A percentile compares a stretch with the other conserved stretches of the same genome.
phyloP scores from a whole-genome alignment of 2,888 invertebrate species.

The Lumbricus terrestris region DNA sequence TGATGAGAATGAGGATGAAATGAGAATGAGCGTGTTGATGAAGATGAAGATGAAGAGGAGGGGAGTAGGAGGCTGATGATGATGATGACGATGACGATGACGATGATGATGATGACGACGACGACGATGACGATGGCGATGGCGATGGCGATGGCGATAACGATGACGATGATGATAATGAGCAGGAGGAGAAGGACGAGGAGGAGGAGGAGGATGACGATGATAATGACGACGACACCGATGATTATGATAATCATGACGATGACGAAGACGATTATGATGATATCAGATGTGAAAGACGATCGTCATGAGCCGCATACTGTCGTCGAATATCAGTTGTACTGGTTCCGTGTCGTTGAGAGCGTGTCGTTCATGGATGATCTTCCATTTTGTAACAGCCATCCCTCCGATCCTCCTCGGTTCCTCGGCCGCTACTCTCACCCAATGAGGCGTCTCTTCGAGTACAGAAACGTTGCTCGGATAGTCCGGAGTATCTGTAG shows the following conservation, averaged over 20 bases:
- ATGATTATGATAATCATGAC: neutral
- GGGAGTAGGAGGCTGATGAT: too few relatives aligned
- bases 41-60: neutral
- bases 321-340: neutral
- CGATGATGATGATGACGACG: neutral
- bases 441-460: slow-evolving; percentile 32
- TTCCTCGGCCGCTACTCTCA: slow-evolving; percentile 25
- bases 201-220: neutral
- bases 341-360: neutral
- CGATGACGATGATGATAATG: neutral
- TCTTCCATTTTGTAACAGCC: slow-evolving; percentile 33
- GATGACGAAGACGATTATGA: too few relatives aligned
- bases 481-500: slow-evolving; percentile 31
- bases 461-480: slow-evolving; percentile 32
- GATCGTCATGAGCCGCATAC: neutral
- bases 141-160: neutral
- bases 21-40: neutral
- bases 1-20: neutral
- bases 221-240: neutral
- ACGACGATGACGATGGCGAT: too few relatives aligned
- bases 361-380: slow-evolving; percentile 23
- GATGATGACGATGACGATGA: too few relatives aligned
- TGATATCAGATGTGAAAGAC: neutral
- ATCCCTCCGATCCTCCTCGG: slow-evolving; percentile 27
- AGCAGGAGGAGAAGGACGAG: too few relatives aligned